Percentiles rank a stretch among this genome's conserved stretches.
Evolutionary conservation across 2,113 vertebrate species (phyloP).

Genomic region (Gnathonemus longibarbis): DNA sequence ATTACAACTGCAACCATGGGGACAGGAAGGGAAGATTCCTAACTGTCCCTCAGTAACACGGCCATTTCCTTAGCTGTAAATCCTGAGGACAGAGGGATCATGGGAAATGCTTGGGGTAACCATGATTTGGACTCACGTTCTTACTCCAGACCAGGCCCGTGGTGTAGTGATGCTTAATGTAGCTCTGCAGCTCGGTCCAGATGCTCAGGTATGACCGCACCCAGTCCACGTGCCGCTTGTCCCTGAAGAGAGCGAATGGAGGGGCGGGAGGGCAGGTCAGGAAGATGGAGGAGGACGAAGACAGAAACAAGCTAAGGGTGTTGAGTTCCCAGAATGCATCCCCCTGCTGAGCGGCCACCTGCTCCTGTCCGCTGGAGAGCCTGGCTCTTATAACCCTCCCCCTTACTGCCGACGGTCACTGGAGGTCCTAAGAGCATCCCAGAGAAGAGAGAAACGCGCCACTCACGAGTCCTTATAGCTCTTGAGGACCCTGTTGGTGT

Average conservation of each 20-base stretch:
- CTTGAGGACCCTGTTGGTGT: conserved; percentile 97
- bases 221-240: conserved; percentile 88
- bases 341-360: not conserved
- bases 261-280: not conserved
- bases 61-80: not conserved
- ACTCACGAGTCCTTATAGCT: conserved; percentile 92
- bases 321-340: not conserved
- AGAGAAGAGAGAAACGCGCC: not conserved
- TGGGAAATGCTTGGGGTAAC: not conserved
- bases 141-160: conserved; percentile 88
- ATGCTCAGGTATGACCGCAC: conserved; percentile 86
- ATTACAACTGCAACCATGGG: not conserved
- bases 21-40: not conserved
- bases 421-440: not conserved
- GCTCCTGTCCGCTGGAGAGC: not conserved
- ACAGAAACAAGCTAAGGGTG: not conserved
- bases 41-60: not conserved
- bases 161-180: conserved; percentile 88
- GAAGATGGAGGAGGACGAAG: not conserved
- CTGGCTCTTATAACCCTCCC: not conserved
- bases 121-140: conserved; percentile 67
- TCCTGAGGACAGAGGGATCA: not conserved
- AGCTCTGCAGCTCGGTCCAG: conserved; percentile 87
- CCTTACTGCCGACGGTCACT: not conserved
- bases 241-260: conserved; percentile 52